Evolutionary conservation across 2,797 vertebrate genomes (phyloP), one percentile per base, ranked within the genome.

Genomic region (Squalus acanthias): DNA sequence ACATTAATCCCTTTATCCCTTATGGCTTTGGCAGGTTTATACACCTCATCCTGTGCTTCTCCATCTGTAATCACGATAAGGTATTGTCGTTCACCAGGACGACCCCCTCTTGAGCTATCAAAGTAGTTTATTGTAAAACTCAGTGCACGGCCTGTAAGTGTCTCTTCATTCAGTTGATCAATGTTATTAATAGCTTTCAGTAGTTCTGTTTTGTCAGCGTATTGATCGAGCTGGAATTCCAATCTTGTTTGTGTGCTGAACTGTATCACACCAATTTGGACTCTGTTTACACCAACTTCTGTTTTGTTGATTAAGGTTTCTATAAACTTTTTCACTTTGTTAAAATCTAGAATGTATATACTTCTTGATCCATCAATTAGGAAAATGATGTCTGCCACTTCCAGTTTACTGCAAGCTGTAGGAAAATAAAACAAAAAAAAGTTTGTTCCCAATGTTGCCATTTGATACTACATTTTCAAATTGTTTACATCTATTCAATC

Each of bases 1-100:
- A 99, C 97, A 67, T 74, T 50, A 91, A 99, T 97, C 1, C 98
- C 98, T 85, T 97, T 98, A 7, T 97, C 96, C 96, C 98, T 98
- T 39, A 99, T 97, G 0, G 53, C 96, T 1, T 92, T 65, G 0
- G 98, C 98, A 0, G 98, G 98, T 0, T 0, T 3, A 89, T 69
- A 96, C 13, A 99, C 98, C 0, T 96, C 87, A 96, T 99, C 99
- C 0, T 98, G 97, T 7, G 98, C 97, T 93, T 97, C 97, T 0
- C 98, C 99, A 1, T 99, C 99, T 0, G 99, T 99, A 87, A 99
- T 97, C 65, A 99, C 97, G 22, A 99, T 97, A 60, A 99, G 97
- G 95, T 98, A 97, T 97, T 98, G 98, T 33, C 97, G 98, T 88
- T 98, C 96, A 0, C 94, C 46, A 0, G 97, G 96, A 53, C 98